Percentiles rank a stretch among this genome's conserved stretches.
phyloP scores from a whole-genome alignment of 1,140 invertebrate genomes.

The Meloidogyne exigua region DNA sequence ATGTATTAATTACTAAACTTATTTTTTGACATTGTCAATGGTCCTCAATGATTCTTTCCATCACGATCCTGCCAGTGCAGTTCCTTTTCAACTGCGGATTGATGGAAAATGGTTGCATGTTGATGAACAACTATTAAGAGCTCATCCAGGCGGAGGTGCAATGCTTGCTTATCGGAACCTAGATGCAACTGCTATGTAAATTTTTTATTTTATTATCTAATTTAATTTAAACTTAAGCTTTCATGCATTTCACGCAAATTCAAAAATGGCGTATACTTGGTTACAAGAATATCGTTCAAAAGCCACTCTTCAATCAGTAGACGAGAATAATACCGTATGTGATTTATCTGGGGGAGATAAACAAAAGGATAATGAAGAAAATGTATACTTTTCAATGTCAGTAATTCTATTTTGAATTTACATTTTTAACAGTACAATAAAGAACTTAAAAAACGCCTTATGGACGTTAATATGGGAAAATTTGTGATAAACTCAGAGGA shows the following conservation, averaged over 20 bases:
- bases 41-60: slow-evolving; percentile 44
- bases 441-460: neutral
- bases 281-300: slow-evolving; percentile 47
- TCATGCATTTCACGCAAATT: slow-evolving; percentile 60
- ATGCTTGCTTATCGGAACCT: slow-evolving; percentile 57
- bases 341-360: neutral
- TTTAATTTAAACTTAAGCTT: slow-evolving; percentile 40
- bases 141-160: slow-evolving; percentile 59
- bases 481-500: neutral
- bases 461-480: neutral
- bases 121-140: slow-evolving; percentile 48
- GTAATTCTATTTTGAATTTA: no score
- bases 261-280: slow-evolving; percentile 56
- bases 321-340: slow-evolving; percentile 24
- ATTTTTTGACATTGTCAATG: slow-evolving; percentile 22
- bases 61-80: slow-evolving; percentile 18
- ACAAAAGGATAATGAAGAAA: slow-evolving; percentile 6
- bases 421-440: neutral
- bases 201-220: neutral
- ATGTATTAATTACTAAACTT: neutral
- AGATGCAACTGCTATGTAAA: slow-evolving; percentile 56
- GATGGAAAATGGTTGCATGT: slow-evolving; percentile 60
- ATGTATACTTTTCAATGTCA: neutral
- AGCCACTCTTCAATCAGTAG: slow-evolving; percentile 29
- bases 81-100: slow-evolving; percentile 53